These are phyloP conservation scores for Gnathochromis pfefferi DNA, from an alignment of 2,113 vertebrate genomes.

Conservation along the genomic window DNA sequence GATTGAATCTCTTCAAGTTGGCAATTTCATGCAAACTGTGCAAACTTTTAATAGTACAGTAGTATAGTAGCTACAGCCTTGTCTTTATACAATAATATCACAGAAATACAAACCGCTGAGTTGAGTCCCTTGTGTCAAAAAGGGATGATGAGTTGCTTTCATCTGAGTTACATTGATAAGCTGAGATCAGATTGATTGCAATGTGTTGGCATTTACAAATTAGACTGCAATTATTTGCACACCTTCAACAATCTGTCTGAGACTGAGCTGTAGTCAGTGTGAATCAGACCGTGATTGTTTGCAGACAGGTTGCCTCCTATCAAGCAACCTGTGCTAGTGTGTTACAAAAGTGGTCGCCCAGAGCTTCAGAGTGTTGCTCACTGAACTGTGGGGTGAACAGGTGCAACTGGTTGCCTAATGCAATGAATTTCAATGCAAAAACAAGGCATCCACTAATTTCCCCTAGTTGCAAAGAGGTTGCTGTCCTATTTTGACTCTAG, in stretches of 20 bases:
- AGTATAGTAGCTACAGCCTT: background rate
- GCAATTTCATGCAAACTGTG: background rate
- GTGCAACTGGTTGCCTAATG: background rate
- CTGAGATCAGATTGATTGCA: background rate
- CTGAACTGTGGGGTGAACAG: background rate
- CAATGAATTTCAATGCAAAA: background rate
- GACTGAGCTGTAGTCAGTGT: background rate
- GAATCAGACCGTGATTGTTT: background rate
- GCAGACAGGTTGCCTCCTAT: background rate
- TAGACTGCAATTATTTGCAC: background rate
- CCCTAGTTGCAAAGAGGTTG: background rate
- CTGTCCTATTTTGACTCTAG: background rate
- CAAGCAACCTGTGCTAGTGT: background rate
- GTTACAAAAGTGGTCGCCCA: background rate
- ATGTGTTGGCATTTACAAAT: background rate
- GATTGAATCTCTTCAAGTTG: background rate
- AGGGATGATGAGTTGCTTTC: background rate
- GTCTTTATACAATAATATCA: background rate
- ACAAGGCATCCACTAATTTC: background rate
- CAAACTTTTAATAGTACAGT: background rate
- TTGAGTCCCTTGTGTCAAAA: background rate
- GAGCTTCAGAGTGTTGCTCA: background rate
- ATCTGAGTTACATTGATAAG: background rate
- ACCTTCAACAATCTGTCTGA: background rate
- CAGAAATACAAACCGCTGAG: background rate